Evolutionary conservation across 1,140 invertebrate genomes (phyloP).

Genomic region (Drosophila truncata): DNA sequence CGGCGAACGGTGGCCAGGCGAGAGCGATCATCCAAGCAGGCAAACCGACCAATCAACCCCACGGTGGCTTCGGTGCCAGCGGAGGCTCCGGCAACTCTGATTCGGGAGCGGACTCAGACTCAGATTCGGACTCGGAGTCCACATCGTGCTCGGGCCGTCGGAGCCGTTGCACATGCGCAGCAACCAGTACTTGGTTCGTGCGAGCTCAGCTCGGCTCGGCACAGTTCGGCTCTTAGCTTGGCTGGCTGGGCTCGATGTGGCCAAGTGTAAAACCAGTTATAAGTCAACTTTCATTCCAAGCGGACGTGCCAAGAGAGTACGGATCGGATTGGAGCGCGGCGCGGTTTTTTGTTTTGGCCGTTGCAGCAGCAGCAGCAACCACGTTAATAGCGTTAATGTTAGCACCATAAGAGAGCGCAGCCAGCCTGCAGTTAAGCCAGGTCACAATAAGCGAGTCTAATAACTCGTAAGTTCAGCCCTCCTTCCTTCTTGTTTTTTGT

Average conservation of each 20-base stretch:
- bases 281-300: conserved; percentile 84
- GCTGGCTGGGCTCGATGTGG: conserved; percentile 1
- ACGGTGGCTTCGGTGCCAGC: conserved; percentile 42
- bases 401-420: conserved; percentile 8
- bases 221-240: neutral
- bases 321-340: conserved; percentile 54
- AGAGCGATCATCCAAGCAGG: conserved; percentile 25
- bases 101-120: conserved; percentile 10
- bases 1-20: conserved; percentile 19
- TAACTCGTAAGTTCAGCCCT: conserved; percentile 8
- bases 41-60: conserved; percentile 59
- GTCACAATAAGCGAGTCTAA: conserved; percentile 22
- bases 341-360: conserved; percentile 38
- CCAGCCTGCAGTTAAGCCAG: conserved; percentile 10
- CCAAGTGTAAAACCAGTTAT: conserved; percentile 77
- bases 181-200: neutral
- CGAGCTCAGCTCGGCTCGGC: conserved; percentile 2
- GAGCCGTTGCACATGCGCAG: conserved; percentile 63
- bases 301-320: conserved; percentile 71
- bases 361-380: conserved; percentile 36
- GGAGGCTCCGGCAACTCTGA: conserved; percentile 7
- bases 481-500: neutral
- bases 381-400: conserved; percentile 19
- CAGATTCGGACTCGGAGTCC: conserved; percentile 13
- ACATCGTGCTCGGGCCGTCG: conserved; percentile 21